phyloP scores from a whole-genome alignment of 2,888 invertebrate species.

The Hydropsyche betteni region DNA sequence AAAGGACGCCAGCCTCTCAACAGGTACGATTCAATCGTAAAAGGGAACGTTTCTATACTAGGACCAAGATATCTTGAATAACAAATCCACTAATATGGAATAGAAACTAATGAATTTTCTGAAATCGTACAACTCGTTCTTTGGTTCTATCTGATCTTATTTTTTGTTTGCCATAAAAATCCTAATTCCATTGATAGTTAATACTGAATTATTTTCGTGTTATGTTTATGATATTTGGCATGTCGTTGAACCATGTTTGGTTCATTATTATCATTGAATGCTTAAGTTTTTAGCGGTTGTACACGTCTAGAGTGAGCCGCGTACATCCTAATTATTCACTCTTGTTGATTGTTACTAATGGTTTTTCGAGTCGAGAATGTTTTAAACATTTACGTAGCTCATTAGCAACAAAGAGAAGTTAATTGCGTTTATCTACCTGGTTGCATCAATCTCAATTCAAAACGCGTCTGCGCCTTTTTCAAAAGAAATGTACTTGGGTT shows the following conservation, averaged over 20 bases:
- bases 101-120: no score
- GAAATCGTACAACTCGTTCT: no score
- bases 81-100: no score
- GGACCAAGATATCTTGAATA: no score
- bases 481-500: no score
- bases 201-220: neutral
- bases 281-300: neutral
- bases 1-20: slow-evolving; percentile 5
- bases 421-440: slow-evolving; percentile 29
- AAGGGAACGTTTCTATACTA: no score
- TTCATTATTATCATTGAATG: neutral
- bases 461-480: slow-evolving; percentile 7
- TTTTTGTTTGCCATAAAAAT: no score
- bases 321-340: slow-evolving; percentile 29
- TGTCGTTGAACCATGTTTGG: slow-evolving; percentile 1
- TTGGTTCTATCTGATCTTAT: no score
- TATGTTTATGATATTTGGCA: neutral
- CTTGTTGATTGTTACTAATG: slow-evolving; percentile 25
- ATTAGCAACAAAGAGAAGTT: slow-evolving; percentile 32
- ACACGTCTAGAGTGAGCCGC: neutral
- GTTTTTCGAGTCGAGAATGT: slow-evolving; percentile 26
- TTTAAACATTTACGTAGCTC: slow-evolving; percentile 31
- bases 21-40: neutral
- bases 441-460: slow-evolving; percentile 31
- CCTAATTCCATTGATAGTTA: neutral